These are phyloP conservation scores for Imbricaverruca yamaguchii DNA, from an alignment of 2,888 invertebrate genomes.

Conservation along the genomic window DNA sequence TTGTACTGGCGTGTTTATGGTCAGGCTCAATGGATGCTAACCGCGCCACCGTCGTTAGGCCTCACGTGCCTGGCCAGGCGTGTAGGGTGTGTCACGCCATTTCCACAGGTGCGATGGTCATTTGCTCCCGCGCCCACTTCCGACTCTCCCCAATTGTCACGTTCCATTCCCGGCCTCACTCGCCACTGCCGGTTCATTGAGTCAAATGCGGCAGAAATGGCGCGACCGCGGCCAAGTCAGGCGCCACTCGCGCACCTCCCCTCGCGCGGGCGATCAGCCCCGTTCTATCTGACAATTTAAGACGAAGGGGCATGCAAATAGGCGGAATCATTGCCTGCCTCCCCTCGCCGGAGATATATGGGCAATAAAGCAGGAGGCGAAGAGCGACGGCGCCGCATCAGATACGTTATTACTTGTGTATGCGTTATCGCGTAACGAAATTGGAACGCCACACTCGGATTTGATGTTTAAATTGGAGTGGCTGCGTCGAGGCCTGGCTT, in stretches of 20 bases:
- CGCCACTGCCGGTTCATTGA: not conserved
- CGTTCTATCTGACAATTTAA: slow-evolving; percentile 6
- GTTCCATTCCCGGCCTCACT: too few relatives aligned
- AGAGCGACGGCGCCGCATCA: not conserved
- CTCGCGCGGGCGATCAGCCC: not conserved
- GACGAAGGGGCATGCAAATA: slow-evolving; percentile 5
- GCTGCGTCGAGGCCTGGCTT: not conserved
- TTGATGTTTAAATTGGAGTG: not conserved
- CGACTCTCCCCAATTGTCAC: too few relatives aligned
- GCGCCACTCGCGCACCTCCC: not conserved
- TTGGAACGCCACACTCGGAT: not conserved
- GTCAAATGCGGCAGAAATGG: not conserved
- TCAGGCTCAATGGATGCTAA: too few relatives aligned
- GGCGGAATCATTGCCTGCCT: slow-evolving; percentile 4
- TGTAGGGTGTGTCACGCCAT: too few relatives aligned
- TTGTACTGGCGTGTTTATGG: too few relatives aligned
- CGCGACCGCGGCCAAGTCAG: not conserved
- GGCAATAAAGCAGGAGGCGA: not conserved
- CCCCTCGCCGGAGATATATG: slow-evolving; percentile 16
- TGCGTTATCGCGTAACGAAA: slow-evolving; percentile 10
- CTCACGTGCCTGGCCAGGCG: too few relatives aligned
- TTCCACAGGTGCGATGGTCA: too few relatives aligned
- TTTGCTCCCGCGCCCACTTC: too few relatives aligned
- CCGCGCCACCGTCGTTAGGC: too few relatives aligned
- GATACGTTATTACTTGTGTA: not conserved